These are phyloP conservation scores for Sarcophaga rosellei DNA, from an alignment of 2,888 invertebrate genomes.

Conservation along the genomic window DNA sequence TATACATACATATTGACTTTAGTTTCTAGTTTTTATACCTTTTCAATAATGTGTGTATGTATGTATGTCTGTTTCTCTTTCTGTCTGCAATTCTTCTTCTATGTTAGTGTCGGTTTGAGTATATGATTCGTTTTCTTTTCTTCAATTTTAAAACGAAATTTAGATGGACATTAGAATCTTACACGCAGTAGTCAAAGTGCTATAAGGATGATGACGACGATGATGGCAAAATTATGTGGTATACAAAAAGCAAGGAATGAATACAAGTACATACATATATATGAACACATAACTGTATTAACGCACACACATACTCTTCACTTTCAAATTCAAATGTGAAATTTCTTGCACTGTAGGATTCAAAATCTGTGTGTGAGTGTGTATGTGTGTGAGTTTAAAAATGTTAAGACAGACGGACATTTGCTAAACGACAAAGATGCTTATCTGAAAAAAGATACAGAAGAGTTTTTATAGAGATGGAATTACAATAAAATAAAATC, in stretches of 20 bases:
- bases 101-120: neutral
- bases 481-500: slow-evolving; percentile 55
- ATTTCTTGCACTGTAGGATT: neutral
- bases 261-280: neutral
- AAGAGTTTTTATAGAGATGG: slow-evolving; percentile 41
- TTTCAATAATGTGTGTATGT: slow-evolving; percentile 6
- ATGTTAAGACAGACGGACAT: slow-evolving; percentile 57
- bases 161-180: slow-evolving; percentile 69
- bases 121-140: slow-evolving; percentile 57
- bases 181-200: slow-evolving; percentile 38
- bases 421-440: slow-evolving; percentile 58
- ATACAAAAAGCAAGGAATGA: neutral
- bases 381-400: slow-evolving; percentile 33
- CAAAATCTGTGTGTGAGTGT: slow-evolving; percentile 17
- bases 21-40: slow-evolving; percentile 12
- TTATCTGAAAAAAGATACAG: slow-evolving; percentile 56
- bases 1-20: slow-evolving; percentile 40
- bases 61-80: neutral
- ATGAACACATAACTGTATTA: slow-evolving; percentile 32
- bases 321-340: no score
- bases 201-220: neutral
- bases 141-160: slow-evolving; percentile 70
- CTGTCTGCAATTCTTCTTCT: neutral
- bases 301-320: slow-evolving; percentile 37
- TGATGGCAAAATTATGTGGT: neutral